A percentile compares a stretch with the other conserved stretches of the same genome.
Conservation (phyloP, 2,888 invertebrate species). For the Epirrita christyi region DNA sequence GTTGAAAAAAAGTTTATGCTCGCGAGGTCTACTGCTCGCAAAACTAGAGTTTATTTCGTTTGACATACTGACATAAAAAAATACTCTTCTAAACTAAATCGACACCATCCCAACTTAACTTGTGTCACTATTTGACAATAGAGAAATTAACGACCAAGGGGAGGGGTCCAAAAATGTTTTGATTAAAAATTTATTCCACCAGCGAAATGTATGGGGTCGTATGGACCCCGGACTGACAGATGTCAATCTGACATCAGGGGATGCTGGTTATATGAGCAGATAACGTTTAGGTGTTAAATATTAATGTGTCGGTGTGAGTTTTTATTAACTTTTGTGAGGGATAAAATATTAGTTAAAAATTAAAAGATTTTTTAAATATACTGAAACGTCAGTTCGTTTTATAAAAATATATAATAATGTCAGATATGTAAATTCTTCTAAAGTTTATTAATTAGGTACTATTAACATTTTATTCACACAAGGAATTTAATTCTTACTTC, state of each 20-base stretch:
- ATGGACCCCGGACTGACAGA: constrained; percentile 65
- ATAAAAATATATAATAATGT: too few relatives aligned
- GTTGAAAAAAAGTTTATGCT: too few relatives aligned
- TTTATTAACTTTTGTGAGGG: background rate
- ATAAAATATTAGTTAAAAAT: too few relatives aligned
- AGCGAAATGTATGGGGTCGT: constrained; percentile 50
- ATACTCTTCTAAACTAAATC: constrained; percentile 42
- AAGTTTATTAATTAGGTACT: too few relatives aligned
- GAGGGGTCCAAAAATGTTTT: constrained; percentile 75
- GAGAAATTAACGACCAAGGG: constrained; percentile 65
- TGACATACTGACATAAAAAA: constrained; percentile 20
- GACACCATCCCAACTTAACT: constrained; percentile 70
- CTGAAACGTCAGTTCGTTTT: too few relatives aligned
- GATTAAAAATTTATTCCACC: constrained; percentile 81
- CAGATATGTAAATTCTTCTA: too few relatives aligned
- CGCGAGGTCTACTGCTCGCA: too few relatives aligned
- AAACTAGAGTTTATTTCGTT: background rate
- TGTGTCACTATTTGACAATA: constrained; percentile 68
- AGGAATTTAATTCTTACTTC: too few relatives aligned
- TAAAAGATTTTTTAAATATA: too few relatives aligned
- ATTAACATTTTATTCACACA: too few relatives aligned
- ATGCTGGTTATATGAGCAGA: constrained; percentile 44
- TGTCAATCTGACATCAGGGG: constrained; percentile 74
- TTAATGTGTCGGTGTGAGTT: constrained; percentile 30
- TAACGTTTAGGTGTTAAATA: constrained; percentile 36